Evolutionary conservation across 1,140 invertebrate species (phyloP), one percentile per base, ranked within the genome.

Genomic region (Aethina tumida): DNA sequence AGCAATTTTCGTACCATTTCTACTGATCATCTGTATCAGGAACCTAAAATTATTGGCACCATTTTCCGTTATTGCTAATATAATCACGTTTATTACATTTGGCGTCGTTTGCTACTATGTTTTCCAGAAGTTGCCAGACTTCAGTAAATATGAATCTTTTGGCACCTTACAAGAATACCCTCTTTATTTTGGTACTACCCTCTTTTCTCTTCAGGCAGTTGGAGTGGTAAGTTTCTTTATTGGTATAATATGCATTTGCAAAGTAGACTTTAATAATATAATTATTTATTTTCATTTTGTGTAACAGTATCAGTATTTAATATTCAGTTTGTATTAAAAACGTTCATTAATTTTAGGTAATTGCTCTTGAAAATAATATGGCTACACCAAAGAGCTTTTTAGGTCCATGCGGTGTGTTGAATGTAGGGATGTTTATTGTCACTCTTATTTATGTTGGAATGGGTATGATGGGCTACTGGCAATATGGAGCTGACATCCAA

Each of bases 181-280:
- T 0, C 65, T 88, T 0, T 90, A 81, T 49, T 84, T 93, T 58
- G 87, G 88, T 0, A 91, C 85, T 0, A 83, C 82, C 0, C 64
- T 93, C 3, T 93, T 89, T 64, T 83, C 88, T 0, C 65, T 91
- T 31, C 87, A 91, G 58, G 88, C 88, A 10, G 88, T 92, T 22
- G 84, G 84, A 12, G 80, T 88, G 60, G 82, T 87, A 58, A 69
- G 77, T 74, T 14, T 22, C 29, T 28, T n/a, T n/a, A n/a, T n/a
- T n/a, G n/a, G n/a, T n/a, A n/a, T n/a, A n/a, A n/a, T n/a, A n/a
- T n/a, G n/a, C n/a, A n/a, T n/a, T n/a, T n/a, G n/a, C n/a, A n/a
- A n/a, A n/a, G n/a, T n/a, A n/a, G n/a, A n/a, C n/a, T n/a, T n/a
- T n/a, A n/a, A n/a, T n/a, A n/a, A n/a, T n/a, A n/a, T n/a, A n/a